Percentiles rank a stretch among this genome's conserved stretches.
These are phyloP conservation scores for Iguana delicatissima DNA, from an alignment of 2,797 vertebrate species.

Conservation along the genomic window DNA sequence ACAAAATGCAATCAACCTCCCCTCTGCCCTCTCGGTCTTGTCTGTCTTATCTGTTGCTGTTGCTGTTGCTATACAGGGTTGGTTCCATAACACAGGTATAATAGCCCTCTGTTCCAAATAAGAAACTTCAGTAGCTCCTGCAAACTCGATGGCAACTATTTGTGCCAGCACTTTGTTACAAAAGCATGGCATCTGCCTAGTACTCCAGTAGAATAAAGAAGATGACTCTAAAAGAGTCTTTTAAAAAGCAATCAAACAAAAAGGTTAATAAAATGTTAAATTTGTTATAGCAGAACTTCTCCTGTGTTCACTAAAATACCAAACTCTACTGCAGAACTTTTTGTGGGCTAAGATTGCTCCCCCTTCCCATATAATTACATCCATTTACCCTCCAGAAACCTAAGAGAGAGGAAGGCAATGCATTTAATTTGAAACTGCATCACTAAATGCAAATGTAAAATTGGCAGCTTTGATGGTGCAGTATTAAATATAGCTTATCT, in stretches of 20 bases:
- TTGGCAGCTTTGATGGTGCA: constrained; percentile 69
- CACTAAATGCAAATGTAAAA: constrained; percentile 66
- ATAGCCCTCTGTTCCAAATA: constrained; percentile 2
- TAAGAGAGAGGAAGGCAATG: constrained; percentile 42
- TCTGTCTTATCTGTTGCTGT: constrained; percentile 48
- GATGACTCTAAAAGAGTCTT: background rate
- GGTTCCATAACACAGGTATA: constrained; percentile 23
- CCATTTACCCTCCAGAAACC: constrained; percentile 57
- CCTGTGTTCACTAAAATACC: constrained; percentile 31
- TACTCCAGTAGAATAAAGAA: background rate
- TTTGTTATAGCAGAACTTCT: background rate
- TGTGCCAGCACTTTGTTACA: background rate
- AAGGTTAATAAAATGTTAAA: background rate
- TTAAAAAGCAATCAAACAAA: background rate
- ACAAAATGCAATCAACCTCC: constrained; percentile 62
- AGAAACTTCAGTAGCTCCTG: background rate
- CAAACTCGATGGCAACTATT: background rate
- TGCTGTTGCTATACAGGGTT: background rate
- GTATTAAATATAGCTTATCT: constrained; percentile 73
- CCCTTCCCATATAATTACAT: constrained; percentile 44
- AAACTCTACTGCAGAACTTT: constrained; percentile 33
- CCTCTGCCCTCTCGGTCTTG: constrained; percentile 29
- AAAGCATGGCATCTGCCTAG: background rate
- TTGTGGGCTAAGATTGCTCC: constrained; percentile 31
- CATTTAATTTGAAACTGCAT: constrained; percentile 61